Percentiles rank a stretch among this genome's conserved stretches.
Conservation (phyloP, 2,113 vertebrate species). For the Antechinus flavipes region DNA sequence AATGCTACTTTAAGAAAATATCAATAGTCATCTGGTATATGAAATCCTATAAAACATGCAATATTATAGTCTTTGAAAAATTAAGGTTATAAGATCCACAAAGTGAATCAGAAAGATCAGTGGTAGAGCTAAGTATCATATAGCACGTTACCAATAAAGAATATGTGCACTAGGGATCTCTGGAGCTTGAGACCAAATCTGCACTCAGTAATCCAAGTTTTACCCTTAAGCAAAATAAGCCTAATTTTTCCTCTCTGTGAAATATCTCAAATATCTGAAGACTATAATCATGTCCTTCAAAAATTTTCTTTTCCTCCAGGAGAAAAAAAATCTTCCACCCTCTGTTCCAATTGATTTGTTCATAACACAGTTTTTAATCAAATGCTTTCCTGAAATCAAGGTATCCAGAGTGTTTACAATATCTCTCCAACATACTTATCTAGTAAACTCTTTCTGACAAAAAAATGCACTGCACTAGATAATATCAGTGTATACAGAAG, state of each 20-base stretch:
- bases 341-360: background rate
- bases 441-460: background rate
- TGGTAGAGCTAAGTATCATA: background rate
- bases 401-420: background rate
- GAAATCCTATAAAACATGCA: background rate
- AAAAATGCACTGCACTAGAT: conserved; percentile 21
- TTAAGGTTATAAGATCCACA: background rate
- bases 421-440: background rate
- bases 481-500: background rate
- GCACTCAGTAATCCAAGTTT: background rate
- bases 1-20: background rate
- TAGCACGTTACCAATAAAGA: background rate
- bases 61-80: background rate
- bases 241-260: background rate
- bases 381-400: background rate
- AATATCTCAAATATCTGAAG: background rate
- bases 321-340: background rate
- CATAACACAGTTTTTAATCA: background rate
- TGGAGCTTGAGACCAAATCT: background rate
- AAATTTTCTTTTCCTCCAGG: background rate
- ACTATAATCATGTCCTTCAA: background rate
- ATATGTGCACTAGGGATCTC: background rate
- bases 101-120: background rate
- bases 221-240: background rate
- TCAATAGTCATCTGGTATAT: background rate